Percentiles rank a stretch among this genome's conserved stretches.
Evolutionary conservation across 2,113 vertebrate species (phyloP).

Genomic region (Phylloscopus trochilus): DNA sequence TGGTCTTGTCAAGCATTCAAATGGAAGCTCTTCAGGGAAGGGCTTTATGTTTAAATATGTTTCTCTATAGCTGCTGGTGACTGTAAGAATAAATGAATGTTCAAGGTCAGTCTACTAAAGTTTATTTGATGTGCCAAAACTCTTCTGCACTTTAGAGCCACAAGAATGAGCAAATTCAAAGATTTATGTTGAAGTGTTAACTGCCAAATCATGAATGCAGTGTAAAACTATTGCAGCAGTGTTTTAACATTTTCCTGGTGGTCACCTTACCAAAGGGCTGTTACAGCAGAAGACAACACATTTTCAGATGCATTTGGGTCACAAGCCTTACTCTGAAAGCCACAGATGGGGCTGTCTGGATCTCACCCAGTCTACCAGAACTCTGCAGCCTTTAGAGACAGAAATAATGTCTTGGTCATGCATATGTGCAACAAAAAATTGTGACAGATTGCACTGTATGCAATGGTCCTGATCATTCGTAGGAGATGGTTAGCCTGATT

Average conservation of each 20-base stretch:
- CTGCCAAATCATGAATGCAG: not conserved
- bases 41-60: slow-evolving; percentile 28
- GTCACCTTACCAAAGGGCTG: not conserved
- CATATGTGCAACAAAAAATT: not conserved
- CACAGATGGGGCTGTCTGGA: not conserved
- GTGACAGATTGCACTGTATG: not conserved
- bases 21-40: not conserved
- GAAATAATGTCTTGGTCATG: not conserved
- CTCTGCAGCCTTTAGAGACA: not conserved
- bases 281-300: not conserved
- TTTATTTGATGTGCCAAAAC: not conserved
- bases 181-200: not conserved
- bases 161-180: not conserved
- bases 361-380: not conserved
- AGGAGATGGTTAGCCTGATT: not conserved
- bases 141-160: not conserved
- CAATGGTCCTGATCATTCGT: not conserved
- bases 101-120: not conserved
- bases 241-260: not conserved
- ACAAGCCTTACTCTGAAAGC: not conserved
- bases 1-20: slow-evolving; percentile 24
- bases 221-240: not conserved
- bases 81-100: not conserved
- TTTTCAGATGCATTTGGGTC: not conserved
- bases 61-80: not conserved